Evolutionary conservation across 2,797 vertebrate species (phyloP).

Genomic region (Australoheros facetus): DNA sequence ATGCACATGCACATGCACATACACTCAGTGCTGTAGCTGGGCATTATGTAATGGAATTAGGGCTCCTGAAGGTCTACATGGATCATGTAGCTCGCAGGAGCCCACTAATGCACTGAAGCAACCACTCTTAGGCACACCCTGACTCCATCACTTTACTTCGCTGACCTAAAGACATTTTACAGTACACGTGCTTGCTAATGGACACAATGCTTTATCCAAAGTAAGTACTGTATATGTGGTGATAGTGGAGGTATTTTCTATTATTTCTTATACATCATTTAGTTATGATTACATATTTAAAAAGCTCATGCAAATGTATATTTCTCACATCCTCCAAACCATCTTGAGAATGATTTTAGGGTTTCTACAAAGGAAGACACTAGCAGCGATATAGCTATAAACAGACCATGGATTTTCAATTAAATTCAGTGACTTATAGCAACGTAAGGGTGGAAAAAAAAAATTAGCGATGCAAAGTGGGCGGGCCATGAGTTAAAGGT

Average conservation of each 20-base stretch:
- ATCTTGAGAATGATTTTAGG: background rate
- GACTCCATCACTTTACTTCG: slow-evolving; percentile 51
- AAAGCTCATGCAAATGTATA: background rate
- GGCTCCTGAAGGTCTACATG: slow-evolving; percentile 65
- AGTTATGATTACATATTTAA: background rate
- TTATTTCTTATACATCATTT: background rate
- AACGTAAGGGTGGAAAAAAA: no score
- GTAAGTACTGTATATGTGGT: background rate
- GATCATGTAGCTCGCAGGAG: slow-evolving; percentile 61
- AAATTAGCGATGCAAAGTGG: background rate
- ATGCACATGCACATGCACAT: slow-evolving; percentile 31
- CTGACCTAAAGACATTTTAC: slow-evolving; percentile 40
- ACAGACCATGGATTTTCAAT: background rate
- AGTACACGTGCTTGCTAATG: slow-evolving; percentile 28
- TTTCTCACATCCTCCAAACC: background rate
- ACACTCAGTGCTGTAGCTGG: slow-evolving; percentile 34
- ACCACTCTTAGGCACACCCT: slow-evolving; percentile 57
- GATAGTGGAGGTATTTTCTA: background rate
- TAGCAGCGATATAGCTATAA: background rate
- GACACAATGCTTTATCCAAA: slow-evolving; percentile 20
- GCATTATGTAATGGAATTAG: slow-evolving; percentile 77
- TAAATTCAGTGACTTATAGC: background rate
- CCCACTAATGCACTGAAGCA: slow-evolving; percentile 63
- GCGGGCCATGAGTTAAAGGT: background rate
- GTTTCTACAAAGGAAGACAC: background rate